phyloP scores from a whole-genome alignment of 2,888 invertebrate genomes.

The Leptura quadrifasciata region DNA sequence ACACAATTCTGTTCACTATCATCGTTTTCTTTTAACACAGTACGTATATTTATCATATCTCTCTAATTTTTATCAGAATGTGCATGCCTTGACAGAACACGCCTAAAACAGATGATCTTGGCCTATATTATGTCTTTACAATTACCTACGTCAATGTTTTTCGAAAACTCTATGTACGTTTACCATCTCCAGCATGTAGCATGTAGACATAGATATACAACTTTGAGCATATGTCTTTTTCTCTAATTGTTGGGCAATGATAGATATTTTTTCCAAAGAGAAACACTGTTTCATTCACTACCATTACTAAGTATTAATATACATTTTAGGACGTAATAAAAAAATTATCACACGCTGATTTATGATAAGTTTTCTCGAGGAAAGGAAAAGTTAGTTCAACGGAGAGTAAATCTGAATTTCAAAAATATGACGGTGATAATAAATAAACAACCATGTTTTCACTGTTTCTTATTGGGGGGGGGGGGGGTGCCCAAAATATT shows the following conservation, averaged over 20 bases:
- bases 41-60: constrained; percentile 39
- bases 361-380: too few relatives aligned
- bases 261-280: too few relatives aligned
- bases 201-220: too few relatives aligned
- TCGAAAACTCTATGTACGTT: not conserved
- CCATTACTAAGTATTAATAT: not conserved
- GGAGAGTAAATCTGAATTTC: too few relatives aligned
- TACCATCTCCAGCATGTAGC: not conserved
- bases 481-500: too few relatives aligned
- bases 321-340: not conserved
- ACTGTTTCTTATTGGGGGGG: too few relatives aligned
- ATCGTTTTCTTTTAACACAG: constrained; percentile 41
- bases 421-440: too few relatives aligned
- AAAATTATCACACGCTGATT: not conserved
- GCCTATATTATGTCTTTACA: constrained; percentile 39
- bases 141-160: constrained; percentile 33
- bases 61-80: not conserved
- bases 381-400: too few relatives aligned
- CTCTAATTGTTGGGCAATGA: too few relatives aligned
- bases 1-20: constrained; percentile 29
- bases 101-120: constrained; percentile 50
- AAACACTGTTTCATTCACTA: too few relatives aligned
- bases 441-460: too few relatives aligned
- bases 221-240: too few relatives aligned
- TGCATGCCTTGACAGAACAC: constrained; percentile 40